phyloP scores from a whole-genome alignment of 2,113 vertebrate genomes.

The Dryoscopus gambensis region DNA sequence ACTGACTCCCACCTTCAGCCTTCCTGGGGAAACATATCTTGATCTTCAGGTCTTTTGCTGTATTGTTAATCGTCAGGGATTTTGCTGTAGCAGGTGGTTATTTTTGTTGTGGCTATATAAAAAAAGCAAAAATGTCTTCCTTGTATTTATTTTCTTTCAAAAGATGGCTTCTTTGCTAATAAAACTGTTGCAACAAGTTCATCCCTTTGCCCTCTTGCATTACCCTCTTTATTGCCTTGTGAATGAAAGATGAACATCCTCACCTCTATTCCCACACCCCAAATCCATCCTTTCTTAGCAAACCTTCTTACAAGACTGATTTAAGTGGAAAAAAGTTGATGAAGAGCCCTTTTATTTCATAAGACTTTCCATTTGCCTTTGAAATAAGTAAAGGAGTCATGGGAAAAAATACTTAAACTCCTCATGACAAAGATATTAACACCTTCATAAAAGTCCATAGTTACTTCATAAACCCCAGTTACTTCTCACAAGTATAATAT shows the following conservation, averaged over 20 bases:
- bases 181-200: conserved; percentile 64
- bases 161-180: conserved; percentile 67
- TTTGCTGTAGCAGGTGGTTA: conserved; percentile 77
- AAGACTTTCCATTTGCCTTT: neutral
- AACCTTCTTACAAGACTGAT: neutral
- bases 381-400: neutral
- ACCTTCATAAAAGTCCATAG: neutral
- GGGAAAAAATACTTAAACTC: neutral
- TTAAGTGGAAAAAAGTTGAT: neutral
- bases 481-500: neutral
- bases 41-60: conserved; percentile 64
- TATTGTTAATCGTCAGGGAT: conserved; percentile 81
- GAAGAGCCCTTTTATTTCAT: conserved; percentile 6
- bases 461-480: neutral
- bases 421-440: neutral
- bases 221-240: neutral
- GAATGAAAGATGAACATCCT: neutral
- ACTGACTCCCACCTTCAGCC: conserved; percentile 69
- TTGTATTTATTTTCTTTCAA: conserved; percentile 75
- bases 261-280: neutral
- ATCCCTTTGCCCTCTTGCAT: neutral
- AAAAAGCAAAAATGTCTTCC: conserved; percentile 65
- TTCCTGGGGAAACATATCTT: conserved; percentile 66
- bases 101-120: conserved; percentile 67
- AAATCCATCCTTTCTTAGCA: neutral